Evolutionary conservation across 2,113 vertebrate species (phyloP).

Genomic region (Atractosteus spatula): DNA sequence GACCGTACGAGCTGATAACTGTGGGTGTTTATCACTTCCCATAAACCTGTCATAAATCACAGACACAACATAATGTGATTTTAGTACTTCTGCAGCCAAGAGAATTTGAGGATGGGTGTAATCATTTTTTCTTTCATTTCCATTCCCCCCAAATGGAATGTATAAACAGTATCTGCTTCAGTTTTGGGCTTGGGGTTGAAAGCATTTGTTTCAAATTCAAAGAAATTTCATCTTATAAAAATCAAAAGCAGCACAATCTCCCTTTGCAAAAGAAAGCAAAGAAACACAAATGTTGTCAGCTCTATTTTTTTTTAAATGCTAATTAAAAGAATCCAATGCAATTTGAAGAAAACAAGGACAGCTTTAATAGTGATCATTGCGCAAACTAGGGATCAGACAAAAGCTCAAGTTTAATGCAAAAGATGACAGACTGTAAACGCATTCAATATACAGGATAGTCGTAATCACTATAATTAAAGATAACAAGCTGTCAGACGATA

Average conservation of each 20-base stretch:
- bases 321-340: too few relatives aligned
- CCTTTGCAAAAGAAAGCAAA: not conserved
- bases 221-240: too few relatives aligned
- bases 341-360: too few relatives aligned
- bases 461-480: constrained; percentile 4
- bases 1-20: not conserved
- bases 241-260: too few relatives aligned
- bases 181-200: too few relatives aligned
- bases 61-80: not conserved
- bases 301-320: too few relatives aligned
- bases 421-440: constrained; percentile 26
- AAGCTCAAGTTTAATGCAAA: too few relatives aligned
- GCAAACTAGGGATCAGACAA: too few relatives aligned
- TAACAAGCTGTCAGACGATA: constrained; percentile 20
- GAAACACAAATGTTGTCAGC: not conserved
- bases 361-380: too few relatives aligned
- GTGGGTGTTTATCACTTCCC: not conserved
- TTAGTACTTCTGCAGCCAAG: not conserved
- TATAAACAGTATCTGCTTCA: too few relatives aligned
- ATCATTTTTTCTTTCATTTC: not conserved
- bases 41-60: not conserved
- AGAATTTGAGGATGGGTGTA: not conserved
- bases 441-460: constrained; percentile 5
- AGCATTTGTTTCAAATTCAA: too few relatives aligned
- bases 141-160: too few relatives aligned